These are phyloP conservation scores for Pampus argenteus DNA, from an alignment of 2,797 vertebrate species.

Conservation along the genomic window DNA sequence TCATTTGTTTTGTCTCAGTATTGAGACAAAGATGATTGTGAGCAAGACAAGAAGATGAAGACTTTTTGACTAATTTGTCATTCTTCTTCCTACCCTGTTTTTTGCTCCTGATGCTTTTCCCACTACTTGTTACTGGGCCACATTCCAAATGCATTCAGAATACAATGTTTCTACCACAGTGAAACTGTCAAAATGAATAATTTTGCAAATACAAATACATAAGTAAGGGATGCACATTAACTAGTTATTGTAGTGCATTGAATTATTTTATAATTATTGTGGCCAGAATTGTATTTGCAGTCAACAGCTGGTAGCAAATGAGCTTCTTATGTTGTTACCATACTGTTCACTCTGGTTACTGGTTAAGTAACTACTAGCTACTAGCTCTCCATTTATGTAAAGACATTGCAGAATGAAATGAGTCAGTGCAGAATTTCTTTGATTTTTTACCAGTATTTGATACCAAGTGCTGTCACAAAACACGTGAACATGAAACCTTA, in stretches of 20 bases:
- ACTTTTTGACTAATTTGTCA: slow-evolving; percentile 26
- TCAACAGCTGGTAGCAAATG: slow-evolving; percentile 1
- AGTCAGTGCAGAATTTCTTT: neutral
- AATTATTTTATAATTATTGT: neutral
- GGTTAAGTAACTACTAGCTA: neutral
- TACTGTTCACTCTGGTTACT: neutral
- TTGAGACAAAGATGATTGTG: slow-evolving; percentile 16
- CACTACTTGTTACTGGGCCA: slow-evolving; percentile 19
- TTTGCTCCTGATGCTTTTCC: slow-evolving; percentile 34
- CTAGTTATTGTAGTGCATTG: neutral
- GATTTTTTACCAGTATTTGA: neutral
- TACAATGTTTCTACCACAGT: neutral
- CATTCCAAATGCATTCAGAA: slow-evolving; percentile 15
- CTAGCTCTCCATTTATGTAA: neutral
- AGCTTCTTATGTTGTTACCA: neutral
- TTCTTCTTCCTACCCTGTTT: slow-evolving; percentile 26
- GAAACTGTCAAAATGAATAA: slow-evolving; percentile 4
- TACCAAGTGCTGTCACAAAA: neutral
- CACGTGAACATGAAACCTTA: neutral
- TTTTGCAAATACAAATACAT: neutral
- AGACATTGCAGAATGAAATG: neutral
- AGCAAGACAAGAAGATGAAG: slow-evolving; percentile 1
- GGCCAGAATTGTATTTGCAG: neutral
- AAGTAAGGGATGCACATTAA: neutral
- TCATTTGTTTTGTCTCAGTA: neutral